Evolutionary conservation across 1,140 invertebrate species (phyloP).

Genomic region (Caenorhabditis brenneri): DNA sequence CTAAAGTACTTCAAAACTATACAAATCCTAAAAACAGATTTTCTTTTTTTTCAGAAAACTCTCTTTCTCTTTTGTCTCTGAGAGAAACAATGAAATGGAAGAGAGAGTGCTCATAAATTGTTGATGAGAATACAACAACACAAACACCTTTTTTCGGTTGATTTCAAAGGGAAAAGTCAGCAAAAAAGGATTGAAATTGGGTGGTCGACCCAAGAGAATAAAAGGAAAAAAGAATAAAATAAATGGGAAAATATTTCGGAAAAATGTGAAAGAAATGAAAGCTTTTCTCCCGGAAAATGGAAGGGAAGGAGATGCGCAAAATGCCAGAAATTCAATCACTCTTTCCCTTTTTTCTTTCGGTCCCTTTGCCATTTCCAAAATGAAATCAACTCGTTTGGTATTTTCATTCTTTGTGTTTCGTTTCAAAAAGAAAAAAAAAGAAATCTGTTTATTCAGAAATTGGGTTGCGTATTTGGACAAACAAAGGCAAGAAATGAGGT

Average conservation of each 20-base stretch:
- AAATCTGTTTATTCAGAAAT: slow-evolving; percentile 9
- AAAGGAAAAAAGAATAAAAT: background rate
- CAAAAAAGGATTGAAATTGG: background rate
- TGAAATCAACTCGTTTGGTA: slow-evolving; percentile 10
- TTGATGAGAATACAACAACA: slow-evolving; percentile 9
- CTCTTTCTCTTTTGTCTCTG: background rate
- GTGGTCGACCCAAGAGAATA: background rate
- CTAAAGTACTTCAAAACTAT: slow-evolving; percentile 1
- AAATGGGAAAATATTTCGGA: background rate
- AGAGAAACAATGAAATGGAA: background rate
- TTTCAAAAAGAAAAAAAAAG: background rate
- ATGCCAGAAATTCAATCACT: slow-evolving; percentile 36
- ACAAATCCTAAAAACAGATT: background rate
- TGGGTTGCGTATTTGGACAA: background rate
- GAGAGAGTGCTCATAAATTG: slow-evolving; percentile 1
- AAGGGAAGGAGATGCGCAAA: background rate
- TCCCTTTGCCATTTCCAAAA: background rate
- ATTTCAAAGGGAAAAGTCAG: background rate
- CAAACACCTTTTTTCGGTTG: background rate
- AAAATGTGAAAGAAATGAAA: background rate
- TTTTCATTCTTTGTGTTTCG: background rate
- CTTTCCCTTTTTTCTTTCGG: background rate
- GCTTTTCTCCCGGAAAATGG: slow-evolving; percentile 25
- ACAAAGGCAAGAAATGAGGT: slow-evolving; percentile 29
- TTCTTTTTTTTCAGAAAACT: background rate